A percentile compares a stretch with the other conserved stretches of the same genome.
Conservation (phyloP, 2,797 vertebrate genomes). For the Lepilemur septentrionalis region DNA sequence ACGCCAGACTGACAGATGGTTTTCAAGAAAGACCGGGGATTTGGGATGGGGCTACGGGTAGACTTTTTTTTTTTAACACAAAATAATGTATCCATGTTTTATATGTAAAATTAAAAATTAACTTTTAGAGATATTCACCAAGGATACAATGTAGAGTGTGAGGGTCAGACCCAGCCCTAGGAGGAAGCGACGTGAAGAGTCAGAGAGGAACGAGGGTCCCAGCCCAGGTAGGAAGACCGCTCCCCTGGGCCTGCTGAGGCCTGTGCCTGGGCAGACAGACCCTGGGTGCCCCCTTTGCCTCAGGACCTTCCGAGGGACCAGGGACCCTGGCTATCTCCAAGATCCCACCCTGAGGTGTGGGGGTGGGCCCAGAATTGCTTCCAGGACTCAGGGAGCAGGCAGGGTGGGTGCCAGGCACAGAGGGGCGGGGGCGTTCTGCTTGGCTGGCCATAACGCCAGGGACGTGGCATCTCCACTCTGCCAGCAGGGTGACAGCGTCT, state of each 20-base stretch:
- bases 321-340: neutral
- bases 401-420: neutral
- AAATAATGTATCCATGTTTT: neutral
- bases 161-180: neutral
- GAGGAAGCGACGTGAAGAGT: neutral
- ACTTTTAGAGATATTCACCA: constrained; percentile 16
- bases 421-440: neutral
- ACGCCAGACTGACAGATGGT: accelerated
- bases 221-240: neutral
- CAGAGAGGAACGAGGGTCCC: neutral
- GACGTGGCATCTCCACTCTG: neutral
- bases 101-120: constrained; percentile 38
- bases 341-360: too few species aligned
- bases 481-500: constrained; percentile 23
- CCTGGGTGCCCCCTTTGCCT: neutral
- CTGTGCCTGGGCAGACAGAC: neutral
- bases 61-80: neutral
- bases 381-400: neutral
- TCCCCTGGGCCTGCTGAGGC: neutral
- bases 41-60: neutral
- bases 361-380: neutral
- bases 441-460: neutral
- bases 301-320: neutral
- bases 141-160: neutral
- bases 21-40: neutral